Evolutionary conservation across 2,888 invertebrate species (phyloP).

Genomic region (Pogonocherus hispidulus): DNA sequence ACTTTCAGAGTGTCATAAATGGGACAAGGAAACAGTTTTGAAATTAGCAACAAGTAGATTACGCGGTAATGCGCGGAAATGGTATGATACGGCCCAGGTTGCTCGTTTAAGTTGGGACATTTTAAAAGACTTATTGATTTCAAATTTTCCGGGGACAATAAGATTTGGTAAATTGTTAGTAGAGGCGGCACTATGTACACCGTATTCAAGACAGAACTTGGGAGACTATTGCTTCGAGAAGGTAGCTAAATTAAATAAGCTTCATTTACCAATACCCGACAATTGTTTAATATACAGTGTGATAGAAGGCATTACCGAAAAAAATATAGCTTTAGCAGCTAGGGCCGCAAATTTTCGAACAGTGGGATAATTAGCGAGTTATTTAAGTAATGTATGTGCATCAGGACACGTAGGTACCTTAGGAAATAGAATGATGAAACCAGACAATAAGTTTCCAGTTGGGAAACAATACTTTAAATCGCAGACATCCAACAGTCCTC

Average conservation of each 20-base stretch:
- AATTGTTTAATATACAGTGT: too few species aligned
- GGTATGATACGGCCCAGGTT: background rate
- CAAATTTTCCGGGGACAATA: background rate
- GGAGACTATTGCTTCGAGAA: background rate
- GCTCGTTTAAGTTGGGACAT: background rate
- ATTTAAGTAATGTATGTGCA: too few species aligned
- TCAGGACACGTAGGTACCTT: too few species aligned
- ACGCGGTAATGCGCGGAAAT: background rate
- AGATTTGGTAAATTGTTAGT: background rate
- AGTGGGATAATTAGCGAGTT: too few species aligned
- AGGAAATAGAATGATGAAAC: too few species aligned
- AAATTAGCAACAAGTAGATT: slow-evolving; percentile 2
- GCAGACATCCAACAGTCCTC: too few species aligned
- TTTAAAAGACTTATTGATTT: background rate
- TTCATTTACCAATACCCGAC: too few species aligned
- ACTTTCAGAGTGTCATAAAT: background rate
- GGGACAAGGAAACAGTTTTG: background rate
- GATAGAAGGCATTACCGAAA: too few species aligned
- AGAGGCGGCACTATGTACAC: background rate
- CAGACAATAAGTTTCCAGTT: too few species aligned
- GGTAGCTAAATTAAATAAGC: background rate
- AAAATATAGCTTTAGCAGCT: too few species aligned
- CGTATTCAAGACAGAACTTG: background rate
- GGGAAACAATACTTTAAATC: too few species aligned
- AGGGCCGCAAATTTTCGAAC: too few species aligned